Evolutionary conservation across 2,888 invertebrate genomes (phyloP).

Genomic region (Cerastoderma edule): DNA sequence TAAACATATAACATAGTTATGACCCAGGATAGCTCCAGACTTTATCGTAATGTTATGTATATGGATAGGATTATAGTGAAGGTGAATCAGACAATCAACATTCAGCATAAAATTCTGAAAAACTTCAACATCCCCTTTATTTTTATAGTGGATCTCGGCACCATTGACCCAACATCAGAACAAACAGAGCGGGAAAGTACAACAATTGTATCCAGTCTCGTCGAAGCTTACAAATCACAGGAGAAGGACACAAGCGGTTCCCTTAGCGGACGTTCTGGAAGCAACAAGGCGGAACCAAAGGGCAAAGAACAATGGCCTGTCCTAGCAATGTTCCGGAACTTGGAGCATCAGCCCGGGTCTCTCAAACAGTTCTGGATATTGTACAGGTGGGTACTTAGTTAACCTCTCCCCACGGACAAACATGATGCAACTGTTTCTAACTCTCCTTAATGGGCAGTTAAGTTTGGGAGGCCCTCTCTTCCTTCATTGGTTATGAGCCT

Average conservation of each 20-base stretch:
- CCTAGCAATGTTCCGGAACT: constrained; percentile 63
- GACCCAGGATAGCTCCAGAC: no score
- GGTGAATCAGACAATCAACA: no score
- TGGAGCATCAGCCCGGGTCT: constrained; percentile 62
- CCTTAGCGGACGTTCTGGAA: constrained; percentile 21
- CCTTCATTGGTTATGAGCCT: no score
- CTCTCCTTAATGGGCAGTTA: no score
- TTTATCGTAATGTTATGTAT: no score
- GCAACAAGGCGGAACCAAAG: constrained; percentile 33
- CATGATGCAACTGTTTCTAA: no score
- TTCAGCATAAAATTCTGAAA: constrained; percentile 23
- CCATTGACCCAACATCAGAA: constrained; percentile 91
- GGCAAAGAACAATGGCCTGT: constrained; percentile 60
- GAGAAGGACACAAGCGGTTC: constrained; percentile 21
- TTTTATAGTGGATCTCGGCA: constrained; percentile 89
- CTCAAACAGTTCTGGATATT: constrained; percentile 69
- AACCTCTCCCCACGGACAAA: no score
- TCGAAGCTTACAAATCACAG: constrained; percentile 44
- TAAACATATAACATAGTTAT: no score
- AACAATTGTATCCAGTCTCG: constrained; percentile 93
- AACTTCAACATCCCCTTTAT: constrained; percentile 44
- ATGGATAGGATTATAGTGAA: no score
- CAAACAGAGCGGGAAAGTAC: constrained; percentile 97
- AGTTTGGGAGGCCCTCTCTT: no score
- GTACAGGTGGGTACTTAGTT: constrained; percentile 58